Conservation (phyloP, 2,888 invertebrate species). For the Tetrapedia diversipes region DNA sequence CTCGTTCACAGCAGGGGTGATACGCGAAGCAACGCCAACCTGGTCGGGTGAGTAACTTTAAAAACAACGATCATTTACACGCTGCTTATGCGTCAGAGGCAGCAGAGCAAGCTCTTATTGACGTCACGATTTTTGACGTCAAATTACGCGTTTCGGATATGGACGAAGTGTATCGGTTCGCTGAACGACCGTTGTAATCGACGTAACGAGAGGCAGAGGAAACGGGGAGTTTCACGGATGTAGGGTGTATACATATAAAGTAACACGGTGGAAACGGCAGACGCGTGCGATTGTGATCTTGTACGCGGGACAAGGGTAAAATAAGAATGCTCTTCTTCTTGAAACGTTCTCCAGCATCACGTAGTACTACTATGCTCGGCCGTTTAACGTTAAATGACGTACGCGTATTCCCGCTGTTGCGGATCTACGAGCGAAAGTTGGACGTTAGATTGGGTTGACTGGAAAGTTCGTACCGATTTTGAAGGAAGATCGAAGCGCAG, state of each 20-base stretch:
- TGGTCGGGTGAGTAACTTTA: constrained; percentile 49
- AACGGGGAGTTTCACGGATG: background rate
- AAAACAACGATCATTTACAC: constrained; percentile 48
- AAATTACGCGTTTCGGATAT: constrained; percentile 30
- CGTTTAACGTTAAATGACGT: background rate
- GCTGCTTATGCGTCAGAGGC: constrained; percentile 55
- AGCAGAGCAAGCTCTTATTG: constrained; percentile 21
- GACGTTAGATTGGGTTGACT: no score
- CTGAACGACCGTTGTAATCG: background rate
- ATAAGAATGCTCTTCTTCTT: background rate
- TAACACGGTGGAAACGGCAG: background rate
- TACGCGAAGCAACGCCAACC: constrained; percentile 9
- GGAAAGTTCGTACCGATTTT: no score
- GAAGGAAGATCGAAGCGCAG: no score
- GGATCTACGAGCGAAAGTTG: background rate
- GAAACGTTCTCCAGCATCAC: background rate
- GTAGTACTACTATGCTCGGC: background rate
- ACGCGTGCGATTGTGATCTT: background rate
- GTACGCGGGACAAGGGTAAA: background rate
- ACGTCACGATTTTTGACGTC: constrained; percentile 49
- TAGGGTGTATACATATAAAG: constrained; percentile 9
- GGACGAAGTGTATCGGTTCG: background rate
- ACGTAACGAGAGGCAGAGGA: background rate
- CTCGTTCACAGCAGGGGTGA: background rate
- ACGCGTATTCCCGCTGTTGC: background rate